Percentiles rank a stretch among this genome's conserved stretches.
Conservation (phyloP, 2,113 vertebrate species). For the Zingel zingel region DNA sequence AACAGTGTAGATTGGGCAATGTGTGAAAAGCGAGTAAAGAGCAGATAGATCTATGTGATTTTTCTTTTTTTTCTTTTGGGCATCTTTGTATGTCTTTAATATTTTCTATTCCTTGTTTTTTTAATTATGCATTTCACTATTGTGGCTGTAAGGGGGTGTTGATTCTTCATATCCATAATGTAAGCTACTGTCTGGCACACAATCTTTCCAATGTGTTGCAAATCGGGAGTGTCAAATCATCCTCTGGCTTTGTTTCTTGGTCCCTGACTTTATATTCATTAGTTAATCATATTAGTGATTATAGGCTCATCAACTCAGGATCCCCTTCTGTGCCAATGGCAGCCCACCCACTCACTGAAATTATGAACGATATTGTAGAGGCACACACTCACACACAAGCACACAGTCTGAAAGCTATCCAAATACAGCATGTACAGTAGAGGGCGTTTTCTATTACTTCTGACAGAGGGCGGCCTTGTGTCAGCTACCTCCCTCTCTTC, state of each 20-base stretch:
- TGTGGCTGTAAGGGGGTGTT: too few species aligned
- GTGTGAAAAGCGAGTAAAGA: not conserved
- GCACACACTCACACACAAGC: slow-evolving; percentile 11
- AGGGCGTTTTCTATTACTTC: slow-evolving; percentile 73
- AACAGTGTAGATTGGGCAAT: not conserved
- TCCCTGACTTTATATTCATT: slow-evolving; percentile 76
- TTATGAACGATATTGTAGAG: slow-evolving; percentile 56
- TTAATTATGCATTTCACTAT: not conserved
- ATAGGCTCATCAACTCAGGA: slow-evolving; percentile 64
- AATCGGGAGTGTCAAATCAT: slow-evolving; percentile 60
- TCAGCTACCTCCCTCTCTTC: slow-evolving; percentile 68
- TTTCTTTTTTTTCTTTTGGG: not conserved
- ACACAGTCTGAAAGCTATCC: slow-evolving; percentile 27
- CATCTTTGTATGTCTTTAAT: not conserved
- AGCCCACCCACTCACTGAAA: slow-evolving; percentile 64
- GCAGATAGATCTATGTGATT: not conserved
- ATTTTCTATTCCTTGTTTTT: not conserved
- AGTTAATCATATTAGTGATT: slow-evolving; percentile 74
- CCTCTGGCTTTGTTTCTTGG: slow-evolving; percentile 57
- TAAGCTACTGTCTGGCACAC: not conserved
- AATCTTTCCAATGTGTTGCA: slow-evolving; percentile 38
- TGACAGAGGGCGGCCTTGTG: slow-evolving; percentile 87
- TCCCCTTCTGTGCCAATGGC: slow-evolving; percentile 59
- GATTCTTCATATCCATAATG: not conserved
- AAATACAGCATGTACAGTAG: slow-evolving; percentile 52